These are phyloP conservation scores for Podarcis raffonei DNA, from an alignment of 2,113 vertebrate species.

Conservation along the genomic window DNA sequence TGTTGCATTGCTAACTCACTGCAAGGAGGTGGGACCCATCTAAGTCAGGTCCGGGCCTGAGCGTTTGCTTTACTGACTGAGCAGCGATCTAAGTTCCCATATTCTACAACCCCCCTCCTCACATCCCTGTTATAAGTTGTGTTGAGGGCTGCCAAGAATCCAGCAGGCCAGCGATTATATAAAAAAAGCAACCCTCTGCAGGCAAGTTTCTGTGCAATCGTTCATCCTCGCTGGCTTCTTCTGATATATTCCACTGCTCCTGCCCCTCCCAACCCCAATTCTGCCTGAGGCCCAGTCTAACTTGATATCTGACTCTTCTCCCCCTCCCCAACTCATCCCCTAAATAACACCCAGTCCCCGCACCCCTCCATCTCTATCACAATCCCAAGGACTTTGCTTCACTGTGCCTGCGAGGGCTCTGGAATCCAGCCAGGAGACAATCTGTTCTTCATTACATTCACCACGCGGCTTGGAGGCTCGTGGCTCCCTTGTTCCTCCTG, in stretches of 20 bases:
- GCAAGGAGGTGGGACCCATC: background rate
- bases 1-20: background rate
- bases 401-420: background rate
- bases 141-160: background rate
- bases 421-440: conserved; percentile 62
- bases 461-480: conserved; percentile 21
- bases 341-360: background rate
- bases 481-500: background rate
- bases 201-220: background rate
- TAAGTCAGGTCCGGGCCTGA: background rate
- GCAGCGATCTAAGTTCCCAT: background rate
- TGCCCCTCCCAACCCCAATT: background rate
- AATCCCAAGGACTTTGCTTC: conserved; percentile 30
- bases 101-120: background rate
- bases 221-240: background rate
- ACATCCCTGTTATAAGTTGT: background rate
- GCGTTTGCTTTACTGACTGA: background rate
- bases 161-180: fast-evolving
- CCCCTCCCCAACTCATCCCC: background rate
- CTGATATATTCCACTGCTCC: background rate
- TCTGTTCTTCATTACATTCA: conserved; percentile 66
- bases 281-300: fast-evolving
- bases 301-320: fast-evolving
- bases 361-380: background rate
- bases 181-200: background rate